Base-by-base conservation (phyloP, 2,113 vertebrate genomes). In the Pygoscelis adeliae region DNA sequence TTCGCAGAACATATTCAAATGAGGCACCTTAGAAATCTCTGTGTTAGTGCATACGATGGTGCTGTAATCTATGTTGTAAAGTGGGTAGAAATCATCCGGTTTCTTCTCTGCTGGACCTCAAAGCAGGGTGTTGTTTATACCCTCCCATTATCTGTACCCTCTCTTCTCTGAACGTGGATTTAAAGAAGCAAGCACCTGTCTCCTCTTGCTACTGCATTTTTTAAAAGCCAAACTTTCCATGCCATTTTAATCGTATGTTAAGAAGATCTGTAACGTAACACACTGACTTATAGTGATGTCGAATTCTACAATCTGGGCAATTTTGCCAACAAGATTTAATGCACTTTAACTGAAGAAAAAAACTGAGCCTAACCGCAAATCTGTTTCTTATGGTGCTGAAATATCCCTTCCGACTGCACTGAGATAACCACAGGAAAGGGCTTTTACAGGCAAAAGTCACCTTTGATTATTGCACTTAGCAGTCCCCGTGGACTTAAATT, bases 271-370 rank as follows among this genome's bases (percentile, higher is more conserved):
- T 97, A 96, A 96, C 25, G 63, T 94, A 95, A 97, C 67, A 71
- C 91, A 71, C 94, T 96, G 97, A 98, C 97, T 91, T 96, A 44
- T 17, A 98, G 97, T 90, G 97, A 98, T 98, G 98, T 97, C 59
- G 91, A 97, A 97, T 97, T 96, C 97, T 95, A 98, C 97, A 97
- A 95, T 96, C 94, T 95, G 97, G 97, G 96, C 96, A 96, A 87
- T 97, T 98, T 97, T 79, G 97, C 97, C 91, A 69, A 95, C 93
- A 97, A 97, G 98, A 98, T 96, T 97, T 96, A 97, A 98, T 98
- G 98, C 98, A 98, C 98, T 98, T 98, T 98, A 98, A 98, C 49
- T 98, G 98, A 98, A 98, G 98, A 97, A 96, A 86, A 42, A 98
- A 97, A 95, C 97, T 98, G 97, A 98, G 93, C 97, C 98, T 97